Base-by-base conservation (phyloP, 2,113 vertebrate species). In the Anoura caudifer region DNA sequence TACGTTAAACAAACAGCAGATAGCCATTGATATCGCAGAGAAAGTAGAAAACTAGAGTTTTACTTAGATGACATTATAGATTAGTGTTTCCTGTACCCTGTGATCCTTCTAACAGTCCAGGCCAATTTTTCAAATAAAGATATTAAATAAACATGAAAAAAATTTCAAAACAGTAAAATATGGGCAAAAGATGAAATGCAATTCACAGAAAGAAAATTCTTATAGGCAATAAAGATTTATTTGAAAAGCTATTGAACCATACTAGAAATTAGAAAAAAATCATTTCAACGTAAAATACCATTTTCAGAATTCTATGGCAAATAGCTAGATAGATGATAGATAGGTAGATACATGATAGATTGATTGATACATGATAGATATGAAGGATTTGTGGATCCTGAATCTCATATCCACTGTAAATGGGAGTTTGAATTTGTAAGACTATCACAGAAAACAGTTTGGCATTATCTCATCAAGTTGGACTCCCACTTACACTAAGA, bases 401-500 rank as follows among this genome's bases (percentile, higher is more conserved):
- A 89, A 79, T 83, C 54, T 70, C 89, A 95, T 85, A 79, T 87
- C 88, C 89, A 96, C 59, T 97, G 72, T 70, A 94, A 87, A 95
- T 80, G 41, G 20, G 59, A 93, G 43, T 94, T 91, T 94, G 65
- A 95, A 90, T 96, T 97, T 96, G 81, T 95, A 96, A 97, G 96
- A 86, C 85, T 45, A 85, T 31, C 90, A 95, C 63, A 88, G 89
- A 96, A 97, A 95, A 96, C 82, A 85, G 88, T 96, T 96, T 95
- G 88, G 94, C 85, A 92, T 94, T 94, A 94, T 95, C 88, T 96
- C 87, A 75, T 96, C 86, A 92, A 90, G 65, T 41, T 75, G 76
- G 96, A 96, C 96, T 96, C 95, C 94, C 91, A 96, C 96, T 95
- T 96, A 97, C 61, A 97, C 54, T 86, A 92, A 94, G 86, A 96